These are phyloP conservation scores for Rhabdophis nuchalis DNA, from an alignment of 2,797 vertebrate species.

Conservation along the genomic window DNA sequence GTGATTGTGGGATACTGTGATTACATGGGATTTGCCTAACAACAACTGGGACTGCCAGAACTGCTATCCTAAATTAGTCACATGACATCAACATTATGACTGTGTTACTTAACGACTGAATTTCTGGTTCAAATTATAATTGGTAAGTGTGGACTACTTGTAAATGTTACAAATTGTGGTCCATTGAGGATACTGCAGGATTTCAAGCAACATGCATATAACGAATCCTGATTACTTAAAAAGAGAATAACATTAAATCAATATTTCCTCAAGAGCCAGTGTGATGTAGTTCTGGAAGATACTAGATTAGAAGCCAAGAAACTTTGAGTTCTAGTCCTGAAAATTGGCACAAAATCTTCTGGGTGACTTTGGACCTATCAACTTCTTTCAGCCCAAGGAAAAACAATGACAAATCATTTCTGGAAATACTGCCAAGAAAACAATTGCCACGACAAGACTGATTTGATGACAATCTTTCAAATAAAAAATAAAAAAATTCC, in stretches of 20 bases:
- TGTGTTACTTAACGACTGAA: neutral
- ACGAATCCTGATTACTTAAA: slow-evolving; percentile 65
- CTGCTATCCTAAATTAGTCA: neutral
- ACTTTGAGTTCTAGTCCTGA: neutral
- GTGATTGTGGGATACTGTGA: neutral
- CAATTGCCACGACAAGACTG: neutral
- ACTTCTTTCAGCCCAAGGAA: neutral
- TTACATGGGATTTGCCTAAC: neutral
- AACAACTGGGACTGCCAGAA: neutral
- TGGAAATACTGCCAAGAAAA: neutral
- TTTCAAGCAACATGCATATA: slow-evolving; percentile 59
- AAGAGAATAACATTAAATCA: slow-evolving; percentile 64
- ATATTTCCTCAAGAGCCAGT: slow-evolving; percentile 37
- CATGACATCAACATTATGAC: neutral
- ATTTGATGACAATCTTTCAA: neutral
- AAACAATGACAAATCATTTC: neutral
- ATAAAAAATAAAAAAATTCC: slow-evolving; percentile 13
- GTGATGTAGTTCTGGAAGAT: neutral
- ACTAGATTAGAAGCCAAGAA: neutral
- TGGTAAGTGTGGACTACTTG: neutral
- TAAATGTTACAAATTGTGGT: slow-evolving; percentile 48
- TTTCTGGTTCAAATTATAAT: neutral
- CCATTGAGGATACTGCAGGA: slow-evolving; percentile 43
- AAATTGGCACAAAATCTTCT: neutral
- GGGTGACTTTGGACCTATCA: neutral